Conservation (phyloP, 37 sponge, comb jelly and placozoan genomes). For the Axinella damicornis region DNA sequence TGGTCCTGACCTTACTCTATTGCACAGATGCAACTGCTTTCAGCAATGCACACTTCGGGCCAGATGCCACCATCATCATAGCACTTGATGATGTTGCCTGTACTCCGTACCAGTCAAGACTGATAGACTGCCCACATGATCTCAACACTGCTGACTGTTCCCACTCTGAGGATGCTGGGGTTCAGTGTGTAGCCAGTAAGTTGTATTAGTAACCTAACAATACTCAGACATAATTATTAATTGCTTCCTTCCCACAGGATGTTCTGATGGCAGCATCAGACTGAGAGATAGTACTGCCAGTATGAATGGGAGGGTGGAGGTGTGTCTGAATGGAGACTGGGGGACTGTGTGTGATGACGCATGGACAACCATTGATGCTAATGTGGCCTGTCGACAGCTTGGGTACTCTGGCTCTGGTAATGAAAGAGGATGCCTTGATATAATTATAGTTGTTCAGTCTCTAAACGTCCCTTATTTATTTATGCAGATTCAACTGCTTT, state of each 20-base stretch:
- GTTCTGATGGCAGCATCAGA: slow-evolving; percentile 27
- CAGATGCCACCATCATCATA: not conserved
- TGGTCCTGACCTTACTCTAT: no score
- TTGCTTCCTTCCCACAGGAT: not conserved
- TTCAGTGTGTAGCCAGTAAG: not conserved
- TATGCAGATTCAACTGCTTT: not conserved
- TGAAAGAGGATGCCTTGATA: no score
- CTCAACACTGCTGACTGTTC: not conserved
- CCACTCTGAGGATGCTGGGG: slow-evolving; percentile 1
- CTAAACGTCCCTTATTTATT: no score
- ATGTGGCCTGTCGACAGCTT: slow-evolving; percentile 17
- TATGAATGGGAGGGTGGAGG: slow-evolving; percentile 32
- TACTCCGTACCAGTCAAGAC: not conserved
- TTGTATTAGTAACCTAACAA: no score
- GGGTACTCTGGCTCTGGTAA: not conserved
- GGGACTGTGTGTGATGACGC: no score
- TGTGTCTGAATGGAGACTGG: no score
- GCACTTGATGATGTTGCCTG: not conserved
- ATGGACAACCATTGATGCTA: slow-evolving; percentile 10
- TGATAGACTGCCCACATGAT: not conserved
- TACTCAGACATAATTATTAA: not conserved
- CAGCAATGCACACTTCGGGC: not conserved
- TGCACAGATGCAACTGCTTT: not conserved
- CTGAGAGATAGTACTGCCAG: slow-evolving; percentile 1
- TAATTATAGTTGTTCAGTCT: no score